Base-by-base conservation (phyloP, 2,797 vertebrate species). In the Lacerta agilis region DNA sequence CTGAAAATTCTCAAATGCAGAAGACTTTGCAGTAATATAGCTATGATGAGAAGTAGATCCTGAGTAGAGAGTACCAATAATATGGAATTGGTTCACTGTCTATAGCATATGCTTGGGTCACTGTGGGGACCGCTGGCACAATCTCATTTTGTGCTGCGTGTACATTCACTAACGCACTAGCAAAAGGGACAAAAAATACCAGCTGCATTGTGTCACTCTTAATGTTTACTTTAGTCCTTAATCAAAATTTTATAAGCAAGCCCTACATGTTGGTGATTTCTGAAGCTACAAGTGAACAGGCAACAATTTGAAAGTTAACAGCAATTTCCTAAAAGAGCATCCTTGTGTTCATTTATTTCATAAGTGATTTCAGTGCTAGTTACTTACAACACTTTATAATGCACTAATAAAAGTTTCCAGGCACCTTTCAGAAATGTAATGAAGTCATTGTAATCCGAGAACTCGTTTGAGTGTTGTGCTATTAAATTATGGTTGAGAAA, bases 321-420 rank as follows among this genome's bases (percentile, higher is more conserved):
- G 80, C 76, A n/a, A 13, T 33, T 15, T 55, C 49, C 0, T 81
- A 7, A 11, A 1, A 0, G 5, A 25, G 25, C 71, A 4, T 72
- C 29, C 66, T 90, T 64, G 20, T 0, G 25, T 43, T 85, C 13
- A 89, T 84, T 86, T 79, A 69, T 23, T 88, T 92, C 67, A 86
- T 67, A 89, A 43, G 61, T 73, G 29, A 13, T 43, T 85, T 87
- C 85, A 43, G 83, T 1, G 6, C 72, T 86, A 82, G 9, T 81
- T 87, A 86, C 90, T 89, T 89, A 75, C 3, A 9, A 86, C 55
- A 93, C 86, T 90, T 90, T 73, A 84, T 76, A 86, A 36, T 0
- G 18, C 79, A 89, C 82, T 0, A 81, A 61, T 72, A 87, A 87
- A 45, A 71, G 45, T 69, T 82, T 79, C 89, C 78, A 71, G 27